phyloP scores from a whole-genome alignment of 2,888 invertebrate species.

The Seladonia tumulorum region DNA sequence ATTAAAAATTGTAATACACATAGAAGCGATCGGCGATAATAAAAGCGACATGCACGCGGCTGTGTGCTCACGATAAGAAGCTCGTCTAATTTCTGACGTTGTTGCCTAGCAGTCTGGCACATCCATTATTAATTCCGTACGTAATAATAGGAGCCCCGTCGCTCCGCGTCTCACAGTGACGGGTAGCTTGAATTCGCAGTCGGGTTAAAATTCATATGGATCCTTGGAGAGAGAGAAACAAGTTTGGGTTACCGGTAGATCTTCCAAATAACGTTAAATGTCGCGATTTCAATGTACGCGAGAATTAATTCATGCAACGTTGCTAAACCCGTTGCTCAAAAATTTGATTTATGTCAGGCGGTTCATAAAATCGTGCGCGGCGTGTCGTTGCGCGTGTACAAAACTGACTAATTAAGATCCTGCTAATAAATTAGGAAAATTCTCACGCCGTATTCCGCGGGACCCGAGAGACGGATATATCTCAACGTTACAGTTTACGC shows the following conservation, averaged over 20 bases:
- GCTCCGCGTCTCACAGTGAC: constrained; percentile 16
- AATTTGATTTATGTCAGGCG: background rate
- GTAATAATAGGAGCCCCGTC: constrained; percentile 49
- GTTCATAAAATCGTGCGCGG: background rate
- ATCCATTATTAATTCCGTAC: constrained; percentile 66
- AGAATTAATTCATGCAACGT: background rate
- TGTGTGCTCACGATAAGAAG: constrained; percentile 62
- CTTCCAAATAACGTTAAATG: constrained; percentile 14
- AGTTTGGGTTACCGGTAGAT: constrained; percentile 15
- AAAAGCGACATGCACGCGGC: constrained; percentile 27
- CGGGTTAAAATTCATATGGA: constrained; percentile 63
- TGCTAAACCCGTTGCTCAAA: background rate
- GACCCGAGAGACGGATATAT: background rate
- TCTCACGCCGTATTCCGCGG: background rate
- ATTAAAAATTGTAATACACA: constrained; percentile 47
- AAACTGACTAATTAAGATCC: background rate
- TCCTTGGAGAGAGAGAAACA: constrained; percentile 42
- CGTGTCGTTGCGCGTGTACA: too few species aligned
- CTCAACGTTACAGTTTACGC: background rate
- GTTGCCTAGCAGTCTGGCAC: constrained; percentile 50
- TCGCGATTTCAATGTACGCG: constrained; percentile 12
- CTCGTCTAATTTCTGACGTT: constrained; percentile 59
- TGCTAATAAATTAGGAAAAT: background rate
- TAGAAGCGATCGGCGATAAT: constrained; percentile 26
- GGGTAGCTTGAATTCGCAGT: constrained; percentile 34